Base-by-base conservation (phyloP, 2,888 invertebrate genomes). In the Octodonta nipae region DNA sequence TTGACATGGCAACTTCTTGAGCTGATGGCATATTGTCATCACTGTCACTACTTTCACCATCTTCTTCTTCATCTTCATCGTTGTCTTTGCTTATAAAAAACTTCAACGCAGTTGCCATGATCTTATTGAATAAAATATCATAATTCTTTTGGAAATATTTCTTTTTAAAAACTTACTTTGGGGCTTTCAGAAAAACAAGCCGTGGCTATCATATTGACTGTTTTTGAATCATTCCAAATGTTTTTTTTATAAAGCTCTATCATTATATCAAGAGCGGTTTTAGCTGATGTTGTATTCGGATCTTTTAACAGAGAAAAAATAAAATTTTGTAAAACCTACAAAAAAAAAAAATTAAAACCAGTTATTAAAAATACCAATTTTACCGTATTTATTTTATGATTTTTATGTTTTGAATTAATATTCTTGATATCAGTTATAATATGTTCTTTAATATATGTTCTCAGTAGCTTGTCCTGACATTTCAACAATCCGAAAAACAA, bases 141-240 rank as follows among this genome's bases (percentile, higher is more conserved):
- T 5, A 32, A 31, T 5, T 28, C 13, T 7, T 5, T 6, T 20
- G n/a, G 6, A 7, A n/a, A 7, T 7, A 6, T 7, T 20, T 20
- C 6, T 6, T 7, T 7, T 6, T n/a, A 20, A 6, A 7, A 20
- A 20, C 5, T 30, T 41, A 88, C 91, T 70, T 96, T 96, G 0
- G 85, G 83, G n/a, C 86, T 70, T 66, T 92, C 91, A 0, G 91
- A 88, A 60, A 95, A 95, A 61, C 95, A 95, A 12, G 81, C 83
- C 17, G 83, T 84, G 3, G 89, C 83, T 47, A 99, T 86, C 0
- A 93, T 92, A 59, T 99, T 99, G 0, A 96, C 98, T 7, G 95
- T 95, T 64, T 95, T 95, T 1, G 84, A 71, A 64, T 98, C 95
- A 60, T 91, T 88, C 98, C 98, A 99, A 40, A 95, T 75, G 58